Base-by-base conservation (phyloP, 2,113 vertebrate species). In the Cyanoliseus patagonus region DNA sequence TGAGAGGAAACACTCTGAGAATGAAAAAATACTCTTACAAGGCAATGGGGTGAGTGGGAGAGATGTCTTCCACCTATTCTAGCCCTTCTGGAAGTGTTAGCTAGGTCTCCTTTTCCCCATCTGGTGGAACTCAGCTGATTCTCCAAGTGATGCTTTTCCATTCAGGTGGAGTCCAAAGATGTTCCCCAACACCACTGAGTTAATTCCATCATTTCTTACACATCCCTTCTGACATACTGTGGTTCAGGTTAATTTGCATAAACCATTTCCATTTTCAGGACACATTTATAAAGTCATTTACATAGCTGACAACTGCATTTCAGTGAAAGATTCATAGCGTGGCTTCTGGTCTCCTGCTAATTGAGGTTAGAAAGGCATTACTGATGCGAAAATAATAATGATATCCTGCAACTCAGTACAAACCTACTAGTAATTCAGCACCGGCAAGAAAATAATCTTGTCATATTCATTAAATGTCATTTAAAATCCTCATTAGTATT, bases 311-410 rank as follows among this genome's bases (percentile, higher is more conserved):
- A 90, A 90, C 41, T 67, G 49, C 66, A 70, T 94, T 86, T 81
- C 89, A 81, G 59, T 53, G 86, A 51, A 86, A 94, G 82, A 94
- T 91, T 92, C 82, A 73, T 76, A 88, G 72, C 0, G 0, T 79
- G 87, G 30, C 73, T 94, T 90, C 87, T 89, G 82, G 30, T 95
- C 87, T 91, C 77, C 57, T 94, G 93, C 39, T 95, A 96, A 96
- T 91, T 96, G 92, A 95, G 86, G 94, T 95, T 90, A 93, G 87
- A 95, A 94, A 95, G 73, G 28, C 64, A 70, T 83, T 90, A 63
- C 59, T 72, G 62, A 93, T 73, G 76, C 77, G 81, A 94, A 95
- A 94, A 74, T 52, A 89, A 83, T 74, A 80, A 91, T 52, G 51
- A 66, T 64, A 78, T 49, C 35, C 78, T 88, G 73, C 31, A 96